Evolutionary conservation across 2,113 vertebrate genomes (phyloP).

Genomic region (Vireo altiloquus): DNA sequence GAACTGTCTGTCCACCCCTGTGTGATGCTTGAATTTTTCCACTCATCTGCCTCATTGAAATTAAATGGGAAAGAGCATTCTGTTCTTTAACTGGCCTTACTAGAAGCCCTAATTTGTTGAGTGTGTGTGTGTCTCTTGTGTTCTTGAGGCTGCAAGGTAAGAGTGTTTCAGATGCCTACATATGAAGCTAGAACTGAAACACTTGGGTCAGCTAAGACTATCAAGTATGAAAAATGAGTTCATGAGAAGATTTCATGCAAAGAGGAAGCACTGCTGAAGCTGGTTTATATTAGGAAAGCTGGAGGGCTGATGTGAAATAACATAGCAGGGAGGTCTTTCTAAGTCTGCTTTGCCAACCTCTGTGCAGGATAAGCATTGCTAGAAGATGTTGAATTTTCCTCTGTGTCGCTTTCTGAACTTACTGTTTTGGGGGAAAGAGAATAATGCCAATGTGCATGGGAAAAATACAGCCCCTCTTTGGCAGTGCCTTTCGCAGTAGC

Average conservation of each 20-base stretch:
- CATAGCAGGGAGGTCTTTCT: background rate
- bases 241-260: rapidly evolving
- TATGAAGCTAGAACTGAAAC: background rate
- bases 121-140: background rate
- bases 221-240: background rate
- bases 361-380: background rate
- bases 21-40: background rate
- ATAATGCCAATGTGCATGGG: background rate
- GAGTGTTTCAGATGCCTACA: background rate
- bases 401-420: background rate
- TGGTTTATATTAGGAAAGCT: background rate
- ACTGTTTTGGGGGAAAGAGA: background rate
- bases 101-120: background rate
- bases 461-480: background rate
- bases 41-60: background rate
- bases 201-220: background rate
- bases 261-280: background rate
- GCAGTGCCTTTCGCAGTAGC: background rate
- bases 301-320: background rate
- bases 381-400: background rate
- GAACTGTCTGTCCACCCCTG: background rate
- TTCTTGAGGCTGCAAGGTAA: background rate
- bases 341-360: background rate
- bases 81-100: background rate
- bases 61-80: background rate